Conservation (phyloP, 2,888 invertebrate genomes). For the Hydrotaea cyrtoneurina region DNA sequence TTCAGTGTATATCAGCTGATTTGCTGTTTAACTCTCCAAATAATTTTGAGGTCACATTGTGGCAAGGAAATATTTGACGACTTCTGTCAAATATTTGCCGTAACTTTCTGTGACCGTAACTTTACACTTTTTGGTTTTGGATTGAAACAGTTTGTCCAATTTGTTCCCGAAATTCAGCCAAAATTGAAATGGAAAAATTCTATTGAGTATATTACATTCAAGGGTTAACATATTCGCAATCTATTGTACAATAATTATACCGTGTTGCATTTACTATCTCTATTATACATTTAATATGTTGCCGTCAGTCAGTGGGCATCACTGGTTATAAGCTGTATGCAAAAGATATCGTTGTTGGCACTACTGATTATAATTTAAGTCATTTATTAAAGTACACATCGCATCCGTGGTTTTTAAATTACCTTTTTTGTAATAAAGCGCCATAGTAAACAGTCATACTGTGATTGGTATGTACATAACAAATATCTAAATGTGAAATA, state of each 20-base stretch:
- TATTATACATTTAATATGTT: background rate
- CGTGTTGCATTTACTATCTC: background rate
- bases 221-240: background rate
- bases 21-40: no score
- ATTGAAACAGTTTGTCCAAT: no score
- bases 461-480: constrained; percentile 60
- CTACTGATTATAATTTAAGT: constrained; percentile 64
- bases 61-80: no score
- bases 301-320: constrained; percentile 40
- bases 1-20: no score
- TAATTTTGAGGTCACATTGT: no score
- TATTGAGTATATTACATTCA: no score
- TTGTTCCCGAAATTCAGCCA: no score
- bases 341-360: constrained; percentile 62
- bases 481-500: constrained; percentile 10
- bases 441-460: constrained; percentile 62
- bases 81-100: no score
- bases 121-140: no score
- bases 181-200: no score
- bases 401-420: constrained; percentile 59
- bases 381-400: constrained; percentile 64
- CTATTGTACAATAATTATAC: background rate
- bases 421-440: constrained; percentile 63
- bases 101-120: no score
- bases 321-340: constrained; percentile 62